Conservation (phyloP, 2,113 vertebrate genomes). For the Gadus macrocephalus region DNA sequence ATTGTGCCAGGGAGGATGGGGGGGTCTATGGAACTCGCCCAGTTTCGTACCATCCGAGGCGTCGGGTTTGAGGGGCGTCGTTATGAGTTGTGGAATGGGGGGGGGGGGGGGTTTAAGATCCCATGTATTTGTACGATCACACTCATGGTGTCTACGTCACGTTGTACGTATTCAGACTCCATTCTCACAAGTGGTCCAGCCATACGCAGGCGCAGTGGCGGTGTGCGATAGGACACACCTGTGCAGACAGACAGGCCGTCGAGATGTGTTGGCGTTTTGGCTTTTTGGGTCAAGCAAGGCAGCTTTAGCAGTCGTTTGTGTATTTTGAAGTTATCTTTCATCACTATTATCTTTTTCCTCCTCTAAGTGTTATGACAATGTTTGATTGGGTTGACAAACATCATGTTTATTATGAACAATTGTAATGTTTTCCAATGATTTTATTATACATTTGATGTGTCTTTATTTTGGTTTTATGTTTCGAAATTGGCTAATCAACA, state of each 20-base stretch:
- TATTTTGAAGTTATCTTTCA: too few relatives aligned
- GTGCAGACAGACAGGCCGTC: constrained; percentile 6
- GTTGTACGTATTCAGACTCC: constrained; percentile 43
- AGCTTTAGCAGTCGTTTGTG: too few relatives aligned
- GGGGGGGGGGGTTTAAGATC: constrained; percentile 41
- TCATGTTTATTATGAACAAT: too few relatives aligned
- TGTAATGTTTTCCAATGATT: too few relatives aligned
- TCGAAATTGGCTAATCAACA: too few relatives aligned
- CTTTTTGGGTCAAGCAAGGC: neutral
- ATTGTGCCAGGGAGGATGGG: neutral
- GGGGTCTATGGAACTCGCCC: neutral
- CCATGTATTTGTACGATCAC: constrained; percentile 67
- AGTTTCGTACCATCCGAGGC: too few relatives aligned
- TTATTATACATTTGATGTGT: too few relatives aligned
- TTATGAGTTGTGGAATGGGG: constrained; percentile 45
- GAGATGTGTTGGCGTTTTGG: neutral
- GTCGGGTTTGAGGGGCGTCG: constrained; percentile 8
- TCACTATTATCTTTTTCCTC: too few relatives aligned
- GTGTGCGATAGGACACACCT: constrained; percentile 23
- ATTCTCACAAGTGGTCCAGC: constrained; percentile 36
- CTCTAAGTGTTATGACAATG: too few relatives aligned
- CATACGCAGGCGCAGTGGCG: constrained; percentile 15
- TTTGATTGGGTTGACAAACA: too few relatives aligned
- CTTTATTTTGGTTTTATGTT: too few relatives aligned
- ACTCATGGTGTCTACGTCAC: constrained; percentile 73